Evolutionary conservation across 2,888 invertebrate species (phyloP), one percentile per base, ranked within the genome.

Genomic region (Yponomeuta sedellus): DNA sequence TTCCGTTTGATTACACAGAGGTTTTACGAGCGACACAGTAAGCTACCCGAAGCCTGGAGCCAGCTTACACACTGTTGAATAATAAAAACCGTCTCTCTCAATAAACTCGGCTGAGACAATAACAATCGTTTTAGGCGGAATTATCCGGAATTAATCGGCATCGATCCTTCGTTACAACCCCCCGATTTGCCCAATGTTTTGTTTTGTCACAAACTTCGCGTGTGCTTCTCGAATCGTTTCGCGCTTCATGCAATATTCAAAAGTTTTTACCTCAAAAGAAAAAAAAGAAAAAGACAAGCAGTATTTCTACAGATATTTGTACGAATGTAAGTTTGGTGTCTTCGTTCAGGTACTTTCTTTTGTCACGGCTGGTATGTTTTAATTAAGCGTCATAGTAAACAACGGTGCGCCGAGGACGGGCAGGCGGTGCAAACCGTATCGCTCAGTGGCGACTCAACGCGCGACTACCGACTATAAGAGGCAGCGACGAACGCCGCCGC

Each of bases 211-310:
- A 40, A 59, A 67, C 66, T 59, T 64, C 66, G 73, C 59, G 71
- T 74, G 75, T 71, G 72, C 71, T 52, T 70, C 70, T 66, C 68
- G 66, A 67, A 72, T 71, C 70, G 71, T 71, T 74, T 71, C 68
- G 69, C 71, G 74, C 72, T 75, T 82, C 77, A 78, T 79, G 74
- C 73, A 80, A 79, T 79, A 81, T 82, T 79, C 75, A 81, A 81
- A 81, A 81, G 77, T 81, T 83, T 80, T 70, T 16, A 52, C 56
- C 61, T 58, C 2, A n/a, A 28, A 65, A 65, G 67, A 59, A 66
- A 61, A 69, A 61, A 57, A 19, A 63, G 3, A n/a, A 8, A 58
- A 22, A n/a, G 10, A 58, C 2, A 58, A 12, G 6, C 20, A 58
- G n/a, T 19, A 8, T 58, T 58, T 58, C 1, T 2, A 6, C 10